A percentile compares a stretch with the other conserved stretches of the same genome.
Conservation (phyloP, 2,797 vertebrate genomes). For the Phataginus tetradactyla region DNA sequence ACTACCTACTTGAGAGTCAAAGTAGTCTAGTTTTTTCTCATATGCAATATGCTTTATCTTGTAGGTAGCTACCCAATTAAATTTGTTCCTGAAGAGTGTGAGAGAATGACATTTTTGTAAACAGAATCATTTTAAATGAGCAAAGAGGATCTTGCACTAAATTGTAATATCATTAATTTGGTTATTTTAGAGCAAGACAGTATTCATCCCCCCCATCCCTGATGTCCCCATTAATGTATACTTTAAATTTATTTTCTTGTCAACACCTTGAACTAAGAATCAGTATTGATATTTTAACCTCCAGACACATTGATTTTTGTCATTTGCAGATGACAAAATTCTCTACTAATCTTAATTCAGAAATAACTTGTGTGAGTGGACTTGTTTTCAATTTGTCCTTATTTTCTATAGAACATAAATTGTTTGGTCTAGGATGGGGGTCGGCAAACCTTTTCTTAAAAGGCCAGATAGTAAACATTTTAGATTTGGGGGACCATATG, state of each 20-base stretch:
- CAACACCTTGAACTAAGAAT: background rate
- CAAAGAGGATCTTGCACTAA: background rate
- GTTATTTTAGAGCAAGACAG: background rate
- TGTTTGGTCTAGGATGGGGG: background rate
- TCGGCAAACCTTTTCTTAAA: constrained; percentile 12
- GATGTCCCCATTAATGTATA: background rate
- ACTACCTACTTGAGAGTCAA: background rate
- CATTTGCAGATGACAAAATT: constrained; percentile 4
- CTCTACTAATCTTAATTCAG: background rate
- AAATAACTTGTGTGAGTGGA: background rate
- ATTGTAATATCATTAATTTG: background rate
- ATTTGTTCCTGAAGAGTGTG: background rate
- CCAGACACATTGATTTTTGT: background rate
- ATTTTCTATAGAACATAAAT: background rate
- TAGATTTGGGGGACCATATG: background rate
- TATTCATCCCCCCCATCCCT: background rate
- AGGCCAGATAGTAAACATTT: background rate
- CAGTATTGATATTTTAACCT: background rate
- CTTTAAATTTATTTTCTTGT: background rate
- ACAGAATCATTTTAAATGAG: background rate
- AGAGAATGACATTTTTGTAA: background rate
- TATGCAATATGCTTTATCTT: background rate
- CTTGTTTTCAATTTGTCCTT: background rate
- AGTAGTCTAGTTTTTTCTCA: background rate
- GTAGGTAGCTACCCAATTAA: background rate